phyloP scores from a whole-genome alignment of 1,140 invertebrate genomes.

The Holcopasites calliopsidis region DNA sequence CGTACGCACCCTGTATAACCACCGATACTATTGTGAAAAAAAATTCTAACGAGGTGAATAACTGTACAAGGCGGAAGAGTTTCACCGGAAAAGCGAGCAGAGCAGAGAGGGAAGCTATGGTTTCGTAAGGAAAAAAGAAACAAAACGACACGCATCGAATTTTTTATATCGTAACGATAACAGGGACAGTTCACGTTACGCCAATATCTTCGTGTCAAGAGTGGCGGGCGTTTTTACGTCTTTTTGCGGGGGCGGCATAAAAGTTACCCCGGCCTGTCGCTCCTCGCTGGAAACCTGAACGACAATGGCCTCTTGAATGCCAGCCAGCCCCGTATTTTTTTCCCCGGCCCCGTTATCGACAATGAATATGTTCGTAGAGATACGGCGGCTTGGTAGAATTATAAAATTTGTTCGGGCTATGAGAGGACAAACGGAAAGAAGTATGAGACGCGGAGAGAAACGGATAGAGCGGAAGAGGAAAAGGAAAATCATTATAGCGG shows the following conservation, averaged over 20 bases:
- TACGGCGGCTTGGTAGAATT: neutral
- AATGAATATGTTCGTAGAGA: conserved; percentile 14
- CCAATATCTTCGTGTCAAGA: conserved; percentile 35
- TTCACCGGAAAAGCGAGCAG: neutral
- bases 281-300: conserved; percentile 57
- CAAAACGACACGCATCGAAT: conserved; percentile 5
- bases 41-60: neutral
- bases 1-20: too few species aligned
- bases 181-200: conserved; percentile 23
- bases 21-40: neutral
- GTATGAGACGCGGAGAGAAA: too few species aligned
- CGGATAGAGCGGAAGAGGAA: neutral
- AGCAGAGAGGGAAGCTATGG: neutral
- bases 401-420: conserved; percentile 19
- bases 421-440: neutral
- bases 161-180: conserved; percentile 36
- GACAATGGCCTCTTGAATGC: conserved; percentile 64
- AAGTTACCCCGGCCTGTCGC: conserved; percentile 49
- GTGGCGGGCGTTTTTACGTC: conserved; percentile 5
- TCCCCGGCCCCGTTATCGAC: conserved; percentile 6
- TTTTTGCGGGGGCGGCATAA: conserved; percentile 51
- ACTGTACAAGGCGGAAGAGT: neutral
- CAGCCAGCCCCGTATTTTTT: conserved; percentile 50
- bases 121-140: neutral
- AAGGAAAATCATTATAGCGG: conserved; percentile 23